Conservation (phyloP, 2,113 vertebrate genomes). For the Pelusios castaneus region DNA sequence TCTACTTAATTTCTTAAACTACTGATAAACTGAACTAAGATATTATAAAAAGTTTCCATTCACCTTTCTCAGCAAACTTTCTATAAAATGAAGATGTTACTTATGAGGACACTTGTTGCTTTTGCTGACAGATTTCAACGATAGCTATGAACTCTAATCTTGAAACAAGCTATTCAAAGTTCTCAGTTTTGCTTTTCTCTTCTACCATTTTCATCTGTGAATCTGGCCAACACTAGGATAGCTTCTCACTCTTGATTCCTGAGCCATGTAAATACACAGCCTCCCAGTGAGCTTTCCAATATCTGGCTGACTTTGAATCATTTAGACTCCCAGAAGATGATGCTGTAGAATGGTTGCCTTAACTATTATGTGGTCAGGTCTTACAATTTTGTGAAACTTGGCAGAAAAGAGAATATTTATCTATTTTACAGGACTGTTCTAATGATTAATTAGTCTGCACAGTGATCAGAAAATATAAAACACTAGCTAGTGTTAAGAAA, state of each 20-base stretch:
- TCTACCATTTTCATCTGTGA: not conserved
- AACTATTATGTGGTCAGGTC: not conserved
- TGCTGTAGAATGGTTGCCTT: not conserved
- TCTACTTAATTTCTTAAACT: not conserved
- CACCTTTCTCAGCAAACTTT: not conserved
- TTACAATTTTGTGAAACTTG: not conserved
- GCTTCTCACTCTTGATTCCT: not conserved
- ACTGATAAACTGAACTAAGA: not conserved
- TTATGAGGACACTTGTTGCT: not conserved
- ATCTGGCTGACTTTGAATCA: not conserved
- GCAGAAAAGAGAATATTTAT: not conserved
- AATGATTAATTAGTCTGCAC: slow-evolving; percentile 1
- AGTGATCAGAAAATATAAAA: not conserved
- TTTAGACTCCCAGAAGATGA: not conserved
- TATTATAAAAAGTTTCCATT: not conserved
- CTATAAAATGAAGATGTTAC: not conserved
- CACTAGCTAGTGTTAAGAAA: not conserved
- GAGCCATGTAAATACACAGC: not conserved
- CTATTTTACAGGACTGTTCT: slow-evolving; percentile 12
- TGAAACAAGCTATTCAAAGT: not conserved
- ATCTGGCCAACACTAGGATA: not conserved
- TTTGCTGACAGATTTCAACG: not conserved
- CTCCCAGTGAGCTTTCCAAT: not conserved
- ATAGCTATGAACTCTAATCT: not conserved
- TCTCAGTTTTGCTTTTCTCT: not conserved